Evolutionary conservation across 2,797 vertebrate species (phyloP), one percentile per base, ranked within the genome.

Genomic region (Cossypha heuglini): DNA sequence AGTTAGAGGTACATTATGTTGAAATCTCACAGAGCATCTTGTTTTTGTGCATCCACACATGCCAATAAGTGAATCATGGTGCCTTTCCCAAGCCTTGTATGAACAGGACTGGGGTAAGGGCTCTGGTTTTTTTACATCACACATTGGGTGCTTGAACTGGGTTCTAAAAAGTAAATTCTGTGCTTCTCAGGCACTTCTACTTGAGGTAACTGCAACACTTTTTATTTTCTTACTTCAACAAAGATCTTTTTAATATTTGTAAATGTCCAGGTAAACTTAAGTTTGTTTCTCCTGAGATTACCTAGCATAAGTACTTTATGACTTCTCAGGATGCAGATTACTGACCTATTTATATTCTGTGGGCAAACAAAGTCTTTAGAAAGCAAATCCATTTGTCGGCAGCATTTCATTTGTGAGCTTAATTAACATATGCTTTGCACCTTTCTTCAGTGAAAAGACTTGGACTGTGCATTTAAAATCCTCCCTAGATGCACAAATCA

Each of bases 81-180:
- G 98, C 97, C 98, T 98, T 98, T 98, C 98, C 98, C 98, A 98
- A 98, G 98, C 98, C 98, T 98, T 98, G 97, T 98, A 98, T 98
- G 98, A 98, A 97, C 98, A 98, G 98, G 98, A 98, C 97, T 98
- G 98, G 98, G 97, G 97, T 98, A 98, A 98, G 97, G 98, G 96
- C 95, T 97, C 59, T 95, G 90, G 26, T 82, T 97, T 97, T 95
- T 97, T 97, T 96, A 79, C 93, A 80, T 96, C 93, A 90, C 92
- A 91, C 93, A 89, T 75, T 79, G 78, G 63, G 80, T 97, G 92
- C 93, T 97, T 98, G 95, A 97, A 88, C 59, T 88, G 87, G 86
- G 87, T 95, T 96, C 95, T 97, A 90, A 82, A 93, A 97, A 86
- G 81, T 96, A 97, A 98, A 97, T 97, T 97, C 72, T 96, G 83